Evolutionary conservation across 2,113 vertebrate species (phyloP).

Genomic region (Cettia cetti): DNA sequence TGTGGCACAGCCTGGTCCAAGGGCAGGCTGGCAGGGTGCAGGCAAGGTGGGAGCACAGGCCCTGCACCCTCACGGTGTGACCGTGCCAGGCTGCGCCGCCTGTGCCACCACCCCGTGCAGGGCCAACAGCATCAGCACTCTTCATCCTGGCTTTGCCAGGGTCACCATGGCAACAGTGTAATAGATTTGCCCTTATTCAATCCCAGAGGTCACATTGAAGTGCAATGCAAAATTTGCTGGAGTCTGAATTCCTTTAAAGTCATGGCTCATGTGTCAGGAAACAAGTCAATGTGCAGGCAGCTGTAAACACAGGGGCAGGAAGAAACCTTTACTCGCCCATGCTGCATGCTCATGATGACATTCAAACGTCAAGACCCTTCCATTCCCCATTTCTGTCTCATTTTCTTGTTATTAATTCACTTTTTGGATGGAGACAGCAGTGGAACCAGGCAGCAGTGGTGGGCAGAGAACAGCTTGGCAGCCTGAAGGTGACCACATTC

Average conservation of each 20-base stretch:
- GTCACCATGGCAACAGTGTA: slow-evolving; percentile 93
- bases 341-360: slow-evolving; percentile 66
- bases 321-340: slow-evolving; percentile 65
- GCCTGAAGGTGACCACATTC: fast-evolving
- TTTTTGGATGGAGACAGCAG: background rate
- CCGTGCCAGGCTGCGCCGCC: fast-evolving
- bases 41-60: fast-evolving
- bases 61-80: background rate
- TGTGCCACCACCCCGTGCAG: background rate
- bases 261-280: slow-evolving; percentile 79
- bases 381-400: slow-evolving; percentile 79
- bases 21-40: fast-evolving
- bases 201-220: slow-evolving; percentile 83
- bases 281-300: slow-evolving; percentile 73
- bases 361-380: slow-evolving; percentile 76
- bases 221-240: slow-evolving; percentile 74
- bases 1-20: background rate
- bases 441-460: fast-evolving
- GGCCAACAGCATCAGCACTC: slow-evolving; percentile 31
- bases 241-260: slow-evolving; percentile 81
- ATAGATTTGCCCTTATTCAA: slow-evolving; percentile 91
- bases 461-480: background rate
- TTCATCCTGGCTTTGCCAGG: slow-evolving; percentile 85
- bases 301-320: slow-evolving; percentile 62
- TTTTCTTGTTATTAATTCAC: slow-evolving; percentile 71